Evolutionary conservation across 2,888 invertebrate species (phyloP), one percentile per base, ranked within the genome.

Genomic region (Mesoligia furuncula): DNA sequence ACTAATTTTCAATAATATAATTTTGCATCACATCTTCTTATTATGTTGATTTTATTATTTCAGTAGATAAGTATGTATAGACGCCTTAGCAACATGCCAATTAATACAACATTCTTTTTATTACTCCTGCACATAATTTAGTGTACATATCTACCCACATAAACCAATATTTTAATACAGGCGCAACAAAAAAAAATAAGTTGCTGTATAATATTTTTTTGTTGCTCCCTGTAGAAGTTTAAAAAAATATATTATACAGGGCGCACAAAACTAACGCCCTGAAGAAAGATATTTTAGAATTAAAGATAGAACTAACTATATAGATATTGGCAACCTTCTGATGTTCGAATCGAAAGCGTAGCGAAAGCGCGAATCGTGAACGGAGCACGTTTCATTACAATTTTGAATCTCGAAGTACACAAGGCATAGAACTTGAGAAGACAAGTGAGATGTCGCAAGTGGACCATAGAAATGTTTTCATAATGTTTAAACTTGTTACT

Each of bases 51-150:
- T 65, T 73, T 73, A 68, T 67, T 45, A 70, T 82, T 83, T 73
- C 57, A 20, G 79, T 84, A 84, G 83, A 66, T 73, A 71, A 67
- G 61, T 71, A 39, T 71, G 57, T 75, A 66, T 74, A 54, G n/a
- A 48, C 9, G 59, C 45, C 84, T 75, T 83, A 84, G 87, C 85
- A 84, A 88, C 86, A 82, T 78, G 87, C 80, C 84, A 75, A 69
- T 42, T 57, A 31, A 39, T 69, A 65, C 11, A 24, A 27, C 69
- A 81, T 45, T 13, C 61, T 72, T 51, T 9, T 15, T 64, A 20
- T 31, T 45, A 36, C 1, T 20, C 27, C 1, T 65, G 45, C 67
- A 77, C 13, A 42, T 54, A 42, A 36, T 24, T 70, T 39, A 51
- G 15, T 68, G 24, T 51, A 54, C 9, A 24, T 36, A 54, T n/a